Evolutionary conservation across 2,888 invertebrate species (phyloP).

Genomic region (Tupiocoris notatus): DNA sequence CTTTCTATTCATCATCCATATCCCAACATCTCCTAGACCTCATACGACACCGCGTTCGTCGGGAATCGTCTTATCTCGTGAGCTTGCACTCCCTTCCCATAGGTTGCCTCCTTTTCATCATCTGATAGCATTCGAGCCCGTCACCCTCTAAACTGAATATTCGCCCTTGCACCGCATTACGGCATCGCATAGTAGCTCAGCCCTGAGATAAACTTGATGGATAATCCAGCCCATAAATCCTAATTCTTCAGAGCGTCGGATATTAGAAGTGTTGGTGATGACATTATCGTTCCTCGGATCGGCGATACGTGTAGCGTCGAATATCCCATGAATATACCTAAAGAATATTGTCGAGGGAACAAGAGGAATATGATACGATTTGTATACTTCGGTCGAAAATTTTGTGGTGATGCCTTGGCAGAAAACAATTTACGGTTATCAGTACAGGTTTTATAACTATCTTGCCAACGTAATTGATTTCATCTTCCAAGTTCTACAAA

Average conservation of each 20-base stretch:
- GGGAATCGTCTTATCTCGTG: conserved; percentile 27
- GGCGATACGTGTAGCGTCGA: not conserved
- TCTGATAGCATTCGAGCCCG: not conserved
- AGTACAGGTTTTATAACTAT: too few species aligned
- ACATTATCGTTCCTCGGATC: conserved; percentile 12
- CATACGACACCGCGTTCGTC: not conserved
- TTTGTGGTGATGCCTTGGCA: too few species aligned
- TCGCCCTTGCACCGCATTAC: not conserved
- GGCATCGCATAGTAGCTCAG: not conserved
- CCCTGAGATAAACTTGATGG: not conserved
- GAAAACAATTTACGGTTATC: too few species aligned
- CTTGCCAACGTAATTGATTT: too few species aligned
- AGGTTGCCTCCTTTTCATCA: not conserved
- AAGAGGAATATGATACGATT: too few species aligned
- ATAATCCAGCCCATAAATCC: conserved; percentile 22
- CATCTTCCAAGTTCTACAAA: too few species aligned
- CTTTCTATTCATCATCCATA: conserved; percentile 34
- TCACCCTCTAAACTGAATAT: conserved; percentile 21
- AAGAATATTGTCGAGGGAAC: too few species aligned
- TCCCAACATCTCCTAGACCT: not conserved
- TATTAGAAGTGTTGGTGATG: conserved; percentile 26
- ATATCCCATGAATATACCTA: too few species aligned
- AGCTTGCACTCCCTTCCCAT: not conserved
- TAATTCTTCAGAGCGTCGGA: conserved; percentile 27
- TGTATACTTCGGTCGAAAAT: too few species aligned